Base-by-base conservation (phyloP, 2,113 vertebrate species). In the Brevimyrus niger region DNA sequence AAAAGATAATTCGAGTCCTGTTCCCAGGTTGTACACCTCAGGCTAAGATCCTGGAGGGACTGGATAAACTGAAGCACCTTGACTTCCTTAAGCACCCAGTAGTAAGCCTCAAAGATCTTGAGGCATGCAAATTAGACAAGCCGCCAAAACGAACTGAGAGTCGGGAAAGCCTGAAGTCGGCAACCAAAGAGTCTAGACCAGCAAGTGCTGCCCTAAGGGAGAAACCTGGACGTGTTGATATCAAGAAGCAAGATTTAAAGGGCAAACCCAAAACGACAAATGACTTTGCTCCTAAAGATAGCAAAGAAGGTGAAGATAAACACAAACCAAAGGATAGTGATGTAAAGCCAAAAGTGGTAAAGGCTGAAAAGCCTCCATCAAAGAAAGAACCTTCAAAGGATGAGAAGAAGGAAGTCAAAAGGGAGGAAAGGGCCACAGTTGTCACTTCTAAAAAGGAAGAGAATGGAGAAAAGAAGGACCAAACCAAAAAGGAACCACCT, bases 11-110 rank as follows among this genome's bases (percentile, higher is more conserved):
- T 44, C 94, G 98, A 0, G 97, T 97, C 17, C 93, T 99, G 0
- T 99, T 99, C 90, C 97, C 98, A 0, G 98, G 98, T 3, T 97
- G 97, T 92, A 97, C 98, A 0, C 97, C 98, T 0, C 98, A 98
- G 53, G 89, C 92, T 2, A 96, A 96, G 27, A 96, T 99, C 83
- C 92, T 99, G 88, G 98, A 99, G 0, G 97, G 97, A 11, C 91
- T 99, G 58, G 97, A 97, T 90, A 98, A 96, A 91, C 93, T 99
- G 80, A 96, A 96, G 92, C 97, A 98, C 91, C 90, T 99, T 89
- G 96, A 96, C 2, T 99, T 98, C 91, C 94, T 99, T 91, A 97
- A 92, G 88, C 92, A 96, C 0, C 97, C 98, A 0, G 94, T 95
- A 19, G 96, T 97, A 80, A 97, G 96, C 13, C 93, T 94, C 27